Conservation (phyloP, 2,797 vertebrate species). For the Eulemur albifrons region DNA sequence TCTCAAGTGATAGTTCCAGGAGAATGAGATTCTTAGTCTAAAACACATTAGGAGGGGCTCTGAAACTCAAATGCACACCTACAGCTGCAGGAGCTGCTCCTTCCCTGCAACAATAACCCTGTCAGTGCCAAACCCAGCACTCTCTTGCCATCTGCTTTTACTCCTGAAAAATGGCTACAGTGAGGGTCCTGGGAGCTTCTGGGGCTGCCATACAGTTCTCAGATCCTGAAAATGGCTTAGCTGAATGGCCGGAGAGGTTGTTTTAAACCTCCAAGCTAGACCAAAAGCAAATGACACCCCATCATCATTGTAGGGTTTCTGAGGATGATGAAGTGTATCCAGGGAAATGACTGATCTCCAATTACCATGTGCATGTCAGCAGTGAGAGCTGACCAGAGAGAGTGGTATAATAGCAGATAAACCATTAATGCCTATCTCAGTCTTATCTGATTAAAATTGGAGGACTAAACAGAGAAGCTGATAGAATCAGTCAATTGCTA, state of each 20-base stretch:
- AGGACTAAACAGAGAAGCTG: slow-evolving; percentile 42
- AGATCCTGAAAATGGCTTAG: background rate
- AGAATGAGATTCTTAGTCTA: slow-evolving; percentile 82
- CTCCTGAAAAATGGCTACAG: slow-evolving; percentile 40
- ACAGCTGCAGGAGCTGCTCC: background rate
- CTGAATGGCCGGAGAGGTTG: slow-evolving; percentile 20
- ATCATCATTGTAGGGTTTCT: background rate
- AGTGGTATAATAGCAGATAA: background rate
- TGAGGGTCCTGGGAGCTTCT: background rate
- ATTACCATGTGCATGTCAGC: slow-evolving; percentile 41
- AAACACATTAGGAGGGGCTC: slow-evolving; percentile 80
- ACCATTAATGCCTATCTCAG: slow-evolving; percentile 42
- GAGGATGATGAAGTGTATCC: slow-evolving; percentile 4
- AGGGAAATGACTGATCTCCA: slow-evolving; percentile 49
- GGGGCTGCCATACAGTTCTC: background rate
- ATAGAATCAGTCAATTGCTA: slow-evolving; percentile 42
- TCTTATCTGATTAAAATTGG: slow-evolving; percentile 60
- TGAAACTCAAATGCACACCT: slow-evolving; percentile 59
- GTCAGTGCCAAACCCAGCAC: background rate
- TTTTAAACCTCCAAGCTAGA: background rate
- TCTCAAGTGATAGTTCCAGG: slow-evolving; percentile 83
- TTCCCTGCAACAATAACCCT: background rate
- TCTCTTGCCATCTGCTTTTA: background rate
- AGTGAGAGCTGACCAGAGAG: slow-evolving; percentile 19
- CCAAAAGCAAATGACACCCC: background rate